phyloP scores from a whole-genome alignment of 2,888 invertebrate genomes.

The Meandrusa payeni region DNA sequence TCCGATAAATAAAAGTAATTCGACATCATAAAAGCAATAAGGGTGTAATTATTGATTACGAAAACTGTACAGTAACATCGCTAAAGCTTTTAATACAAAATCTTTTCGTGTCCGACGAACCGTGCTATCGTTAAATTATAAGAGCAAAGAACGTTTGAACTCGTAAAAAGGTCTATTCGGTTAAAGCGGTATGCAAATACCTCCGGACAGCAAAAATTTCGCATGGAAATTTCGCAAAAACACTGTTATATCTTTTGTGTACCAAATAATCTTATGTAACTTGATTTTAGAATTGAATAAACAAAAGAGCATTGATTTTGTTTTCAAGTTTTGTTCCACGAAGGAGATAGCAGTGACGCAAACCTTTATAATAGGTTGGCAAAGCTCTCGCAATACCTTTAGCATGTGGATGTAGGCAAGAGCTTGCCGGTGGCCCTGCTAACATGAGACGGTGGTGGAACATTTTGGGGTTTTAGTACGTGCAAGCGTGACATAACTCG shows the following conservation, averaged over 20 bases:
- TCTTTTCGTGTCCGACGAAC: conserved; percentile 15
- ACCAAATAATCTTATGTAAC: conserved; percentile 5
- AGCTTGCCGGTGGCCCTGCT: no score
- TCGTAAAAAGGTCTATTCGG: conserved; percentile 23
- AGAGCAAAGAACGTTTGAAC: conserved; percentile 31
- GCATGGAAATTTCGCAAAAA: conserved; percentile 22
- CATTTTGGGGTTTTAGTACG: no score
- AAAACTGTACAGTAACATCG: not conserved
- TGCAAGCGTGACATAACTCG: no score
- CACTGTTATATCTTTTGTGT: conserved; percentile 3
- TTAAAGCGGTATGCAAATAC: conserved; percentile 17
- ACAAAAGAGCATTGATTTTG: no score
- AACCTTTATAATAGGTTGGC: no score
- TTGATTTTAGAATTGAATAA: not conserved
- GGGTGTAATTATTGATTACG: not conserved
- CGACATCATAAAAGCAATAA: no score
- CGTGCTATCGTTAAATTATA: conserved; percentile 30
- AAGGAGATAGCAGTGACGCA: no score
- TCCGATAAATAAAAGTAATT: no score
- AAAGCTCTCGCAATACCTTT: no score
- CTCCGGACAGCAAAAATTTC: not conserved
- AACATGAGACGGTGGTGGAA: no score
- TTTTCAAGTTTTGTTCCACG: no score
- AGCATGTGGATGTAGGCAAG: no score
- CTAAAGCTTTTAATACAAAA: conserved; percentile 8